Conservation (phyloP, 2,113 vertebrate genomes). For the Verasper variegatus region DNA sequence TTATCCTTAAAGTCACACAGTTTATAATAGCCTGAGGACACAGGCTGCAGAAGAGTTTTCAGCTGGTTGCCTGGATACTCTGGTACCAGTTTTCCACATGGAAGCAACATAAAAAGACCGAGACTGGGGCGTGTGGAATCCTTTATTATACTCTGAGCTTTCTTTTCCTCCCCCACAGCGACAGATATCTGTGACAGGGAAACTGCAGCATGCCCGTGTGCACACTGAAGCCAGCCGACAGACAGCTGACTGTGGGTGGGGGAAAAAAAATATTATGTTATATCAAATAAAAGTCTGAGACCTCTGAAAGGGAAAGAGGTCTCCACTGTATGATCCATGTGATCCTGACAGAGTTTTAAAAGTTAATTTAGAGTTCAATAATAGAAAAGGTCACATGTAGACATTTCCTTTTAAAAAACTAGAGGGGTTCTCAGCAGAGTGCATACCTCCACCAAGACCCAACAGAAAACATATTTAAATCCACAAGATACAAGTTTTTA, state of each 20-base stretch:
- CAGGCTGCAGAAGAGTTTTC: conserved; percentile 5
- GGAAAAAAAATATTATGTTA: no score
- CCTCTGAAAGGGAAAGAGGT: no score
- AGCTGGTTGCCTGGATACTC: conserved; percentile 37
- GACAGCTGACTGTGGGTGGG: neutral
- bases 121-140: conserved; percentile 29
- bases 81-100: conserved; percentile 23
- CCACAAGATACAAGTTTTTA: no score
- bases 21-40: conserved; percentile 29
- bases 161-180: neutral
- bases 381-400: neutral
- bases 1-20: conserved; percentile 2
- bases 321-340: neutral
- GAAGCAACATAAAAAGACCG: conserved; percentile 19
- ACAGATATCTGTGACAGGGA: conserved; percentile 21
- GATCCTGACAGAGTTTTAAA: neutral
- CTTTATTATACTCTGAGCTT: conserved; percentile 14
- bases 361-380: neutral
- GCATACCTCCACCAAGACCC: no score
- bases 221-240: conserved; percentile 7
- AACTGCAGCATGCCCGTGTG: neutral
- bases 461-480: no score
- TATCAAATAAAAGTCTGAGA: no score
- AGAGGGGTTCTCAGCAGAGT: no score
- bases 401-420: neutral